phyloP scores from a whole-genome alignment of 2,888 invertebrate genomes.

The Autographa gamma region DNA sequence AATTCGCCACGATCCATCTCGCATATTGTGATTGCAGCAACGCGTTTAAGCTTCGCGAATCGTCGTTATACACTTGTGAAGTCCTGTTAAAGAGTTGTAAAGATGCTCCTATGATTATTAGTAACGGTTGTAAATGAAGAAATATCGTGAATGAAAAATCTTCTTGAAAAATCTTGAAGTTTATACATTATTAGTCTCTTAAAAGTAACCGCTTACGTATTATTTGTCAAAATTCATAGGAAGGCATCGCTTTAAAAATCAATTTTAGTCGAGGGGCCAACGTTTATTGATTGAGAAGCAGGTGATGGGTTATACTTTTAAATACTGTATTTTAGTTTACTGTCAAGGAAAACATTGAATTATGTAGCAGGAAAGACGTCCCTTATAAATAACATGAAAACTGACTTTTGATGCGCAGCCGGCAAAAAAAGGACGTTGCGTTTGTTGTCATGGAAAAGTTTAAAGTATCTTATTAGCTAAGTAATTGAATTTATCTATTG shows the following conservation, averaged over 20 bases:
- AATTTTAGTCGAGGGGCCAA: not conserved
- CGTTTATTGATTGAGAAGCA: not conserved
- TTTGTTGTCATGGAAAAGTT: not conserved
- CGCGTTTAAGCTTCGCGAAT: constrained; percentile 55
- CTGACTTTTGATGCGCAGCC: not conserved
- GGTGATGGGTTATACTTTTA: not conserved
- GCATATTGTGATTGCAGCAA: constrained; percentile 55
- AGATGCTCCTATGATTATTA: not conserved
- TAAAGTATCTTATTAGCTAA: not conserved
- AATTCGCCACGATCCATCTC: constrained; percentile 64
- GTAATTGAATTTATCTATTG: not conserved
- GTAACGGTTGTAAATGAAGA: not conserved
- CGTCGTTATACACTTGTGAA: constrained; percentile 15
- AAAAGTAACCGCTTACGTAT: not conserved
- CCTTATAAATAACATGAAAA: not conserved
- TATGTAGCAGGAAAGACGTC: not conserved
- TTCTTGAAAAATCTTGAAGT: not conserved
- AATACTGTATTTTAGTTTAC: not conserved
- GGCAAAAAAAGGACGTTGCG: not conserved
- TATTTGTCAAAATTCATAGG: too few species aligned
- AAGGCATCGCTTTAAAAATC: not conserved
- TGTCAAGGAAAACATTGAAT: not conserved
- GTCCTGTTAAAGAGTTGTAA: constrained; percentile 21
- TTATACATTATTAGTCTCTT: not conserved
- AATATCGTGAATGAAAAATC: not conserved